Conservation (phyloP, 2,113 vertebrate species). For the Paratilapia polleni region DNA sequence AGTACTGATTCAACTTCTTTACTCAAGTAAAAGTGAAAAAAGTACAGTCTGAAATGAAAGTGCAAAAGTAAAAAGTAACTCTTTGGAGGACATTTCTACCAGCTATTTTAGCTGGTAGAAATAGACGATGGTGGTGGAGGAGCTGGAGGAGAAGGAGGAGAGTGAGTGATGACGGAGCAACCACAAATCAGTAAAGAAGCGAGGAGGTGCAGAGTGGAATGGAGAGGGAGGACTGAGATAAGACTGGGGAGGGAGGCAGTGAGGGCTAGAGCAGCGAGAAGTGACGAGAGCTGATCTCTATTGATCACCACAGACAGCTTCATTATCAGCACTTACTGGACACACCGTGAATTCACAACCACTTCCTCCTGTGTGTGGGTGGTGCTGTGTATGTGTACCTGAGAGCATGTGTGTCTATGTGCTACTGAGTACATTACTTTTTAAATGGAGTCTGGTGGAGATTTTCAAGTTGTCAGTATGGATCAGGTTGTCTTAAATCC, state of each 20-base stretch:
- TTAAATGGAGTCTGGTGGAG: background rate
- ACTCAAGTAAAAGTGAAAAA: no score
- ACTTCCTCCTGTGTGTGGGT: slow-evolving; percentile 40
- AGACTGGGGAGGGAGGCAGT: slow-evolving; percentile 35
- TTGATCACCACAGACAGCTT: slow-evolving; percentile 77
- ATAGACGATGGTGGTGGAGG: background rate
- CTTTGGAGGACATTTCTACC: no score
- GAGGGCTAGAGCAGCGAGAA: slow-evolving; percentile 46
- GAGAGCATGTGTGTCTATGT: background rate
- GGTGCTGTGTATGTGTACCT: slow-evolving; percentile 4
- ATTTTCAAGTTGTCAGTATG: background rate
- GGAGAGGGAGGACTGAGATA: slow-evolving; percentile 52
- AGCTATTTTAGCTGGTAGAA: no score
- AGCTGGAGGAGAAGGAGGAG: slow-evolving; percentile 14
- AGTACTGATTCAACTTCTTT: no score
- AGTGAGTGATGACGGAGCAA: slow-evolving; percentile 44
- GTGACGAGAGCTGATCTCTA: slow-evolving; percentile 69
- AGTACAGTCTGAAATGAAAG: no score
- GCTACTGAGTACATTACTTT: slow-evolving; percentile 8
- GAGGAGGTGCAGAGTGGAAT: slow-evolving; percentile 33
- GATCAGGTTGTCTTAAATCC: background rate
- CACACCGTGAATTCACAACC: slow-evolving; percentile 61
- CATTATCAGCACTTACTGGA: slow-evolving; percentile 75
- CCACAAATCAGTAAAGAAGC: slow-evolving; percentile 27
- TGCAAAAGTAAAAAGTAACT: no score